Conservation (phyloP, 2,113 vertebrate genomes). For the Podocnemis expansa region DNA sequence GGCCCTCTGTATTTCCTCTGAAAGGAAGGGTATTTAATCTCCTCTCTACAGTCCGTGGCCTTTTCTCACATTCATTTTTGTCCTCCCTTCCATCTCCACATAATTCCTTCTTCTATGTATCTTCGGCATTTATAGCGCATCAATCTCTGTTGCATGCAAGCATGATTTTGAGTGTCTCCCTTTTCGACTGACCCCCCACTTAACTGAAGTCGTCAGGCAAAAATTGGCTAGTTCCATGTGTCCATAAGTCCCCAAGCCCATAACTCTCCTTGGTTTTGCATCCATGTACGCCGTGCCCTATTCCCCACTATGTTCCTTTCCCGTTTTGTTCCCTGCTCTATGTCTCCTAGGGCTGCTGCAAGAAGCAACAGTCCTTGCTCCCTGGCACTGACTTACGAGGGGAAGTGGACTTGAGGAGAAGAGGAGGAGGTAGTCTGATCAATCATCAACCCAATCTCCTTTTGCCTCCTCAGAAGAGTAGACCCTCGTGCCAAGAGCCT, state of each 20-base stretch:
- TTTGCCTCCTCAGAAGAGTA: not conserved
- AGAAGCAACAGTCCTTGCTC: not conserved
- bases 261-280: not conserved
- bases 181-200: not conserved
- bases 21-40: not conserved
- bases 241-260: not conserved
- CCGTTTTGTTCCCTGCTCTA: fast-evolving
- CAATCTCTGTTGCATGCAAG: fast-evolving
- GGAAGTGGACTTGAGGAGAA: fast-evolving
- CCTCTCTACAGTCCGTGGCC: not conserved
- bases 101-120: not conserved
- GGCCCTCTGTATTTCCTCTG: not conserved
- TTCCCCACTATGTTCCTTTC: not conserved
- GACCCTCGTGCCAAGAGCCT: not conserved
- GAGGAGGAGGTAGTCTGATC: not conserved
- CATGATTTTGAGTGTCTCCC: not conserved
- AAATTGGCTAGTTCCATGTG: not conserved
- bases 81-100: not conserved
- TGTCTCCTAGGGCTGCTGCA: not conserved
- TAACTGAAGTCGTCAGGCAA: not conserved
- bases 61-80: fast-evolving
- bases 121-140: not conserved
- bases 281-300: fast-evolving
- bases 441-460: not conserved
- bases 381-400: fast-evolving